These are phyloP conservation scores for Tortrix viridana DNA, from an alignment of 2,888 invertebrate species.

Conservation along the genomic window DNA sequence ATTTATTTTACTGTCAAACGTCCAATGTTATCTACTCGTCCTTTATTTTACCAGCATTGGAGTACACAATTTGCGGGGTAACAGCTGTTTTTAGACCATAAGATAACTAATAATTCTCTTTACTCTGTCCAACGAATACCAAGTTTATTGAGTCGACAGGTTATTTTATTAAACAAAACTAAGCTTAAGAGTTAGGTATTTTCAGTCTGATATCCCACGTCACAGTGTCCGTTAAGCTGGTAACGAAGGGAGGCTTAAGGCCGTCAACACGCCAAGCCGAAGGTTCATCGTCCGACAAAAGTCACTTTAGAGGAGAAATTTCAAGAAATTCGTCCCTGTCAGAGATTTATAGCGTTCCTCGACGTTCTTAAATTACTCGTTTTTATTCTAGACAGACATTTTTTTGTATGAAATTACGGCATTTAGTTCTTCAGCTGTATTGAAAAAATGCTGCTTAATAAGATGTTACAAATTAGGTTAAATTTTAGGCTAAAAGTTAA, in stretches of 20 bases:
- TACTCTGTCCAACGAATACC: conserved; percentile 24
- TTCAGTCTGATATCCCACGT: conserved; percentile 39
- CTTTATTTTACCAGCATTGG: conserved; percentile 21
- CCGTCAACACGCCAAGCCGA: conserved; percentile 59
- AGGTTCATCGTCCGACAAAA: conserved; percentile 40
- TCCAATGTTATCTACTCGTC: background rate
- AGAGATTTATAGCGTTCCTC: conserved; percentile 36
- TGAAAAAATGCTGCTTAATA: conserved; percentile 14
- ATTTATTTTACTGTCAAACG: conserved; percentile 24
- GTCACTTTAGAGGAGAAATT: conserved; percentile 41
- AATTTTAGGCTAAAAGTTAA: background rate
- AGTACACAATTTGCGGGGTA: conserved; percentile 27
- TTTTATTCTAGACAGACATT: conserved; percentile 33
- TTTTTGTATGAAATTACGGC: conserved; percentile 18
- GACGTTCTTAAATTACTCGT: conserved; percentile 25
- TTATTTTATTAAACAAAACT: background rate
- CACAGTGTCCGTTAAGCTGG: conserved; percentile 58
- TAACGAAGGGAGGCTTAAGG: conserved; percentile 66
- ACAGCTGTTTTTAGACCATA: conserved; percentile 34
- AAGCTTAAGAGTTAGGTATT: conserved; percentile 3
- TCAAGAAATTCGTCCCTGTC: conserved; percentile 31
- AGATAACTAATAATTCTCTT: conserved; percentile 22
- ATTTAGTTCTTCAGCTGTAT: conserved; percentile 15
- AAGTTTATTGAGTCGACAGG: conserved; percentile 21
- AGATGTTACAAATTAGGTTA: background rate